Conservation (phyloP, 1,140 invertebrate species). For the Mamestra configurata region DNA sequence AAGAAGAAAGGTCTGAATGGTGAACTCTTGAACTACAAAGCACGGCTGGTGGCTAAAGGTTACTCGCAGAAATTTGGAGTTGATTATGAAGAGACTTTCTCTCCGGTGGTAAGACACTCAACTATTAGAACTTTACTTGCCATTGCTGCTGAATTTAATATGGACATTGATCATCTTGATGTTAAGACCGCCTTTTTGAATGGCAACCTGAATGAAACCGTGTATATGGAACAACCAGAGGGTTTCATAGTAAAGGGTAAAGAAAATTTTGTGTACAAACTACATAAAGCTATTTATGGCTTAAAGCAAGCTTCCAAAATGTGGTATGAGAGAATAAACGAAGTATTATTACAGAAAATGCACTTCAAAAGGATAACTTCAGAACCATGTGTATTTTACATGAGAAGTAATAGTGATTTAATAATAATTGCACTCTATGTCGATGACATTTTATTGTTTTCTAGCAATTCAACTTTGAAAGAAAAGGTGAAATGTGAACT, state of each 20-base stretch:
- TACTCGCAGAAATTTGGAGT: neutral
- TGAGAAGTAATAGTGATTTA: neutral
- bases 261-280: neutral
- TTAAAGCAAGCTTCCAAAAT: neutral
- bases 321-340: neutral
- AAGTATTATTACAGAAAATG: neutral
- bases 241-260: neutral
- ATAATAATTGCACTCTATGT: slow-evolving; percentile 10
- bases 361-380: neutral
- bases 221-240: neutral
- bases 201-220: neutral
- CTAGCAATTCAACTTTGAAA: slow-evolving; percentile 1
- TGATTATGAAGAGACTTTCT: neutral
- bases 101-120: neutral
- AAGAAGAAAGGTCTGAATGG: neutral
- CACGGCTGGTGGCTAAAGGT: neutral
- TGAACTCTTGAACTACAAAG: neutral
- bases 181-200: neutral
- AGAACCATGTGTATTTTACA: neutral
- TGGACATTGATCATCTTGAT: neutral
- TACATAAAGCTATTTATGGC: neutral
- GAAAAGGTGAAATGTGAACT: neutral
- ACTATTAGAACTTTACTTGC: neutral
- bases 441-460: neutral
- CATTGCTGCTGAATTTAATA: neutral